A percentile compares a stretch with the other conserved stretches of the same genome.
Conservation (phyloP, 2,797 vertebrate genomes). For the Stomatorhinus walkeri region DNA sequence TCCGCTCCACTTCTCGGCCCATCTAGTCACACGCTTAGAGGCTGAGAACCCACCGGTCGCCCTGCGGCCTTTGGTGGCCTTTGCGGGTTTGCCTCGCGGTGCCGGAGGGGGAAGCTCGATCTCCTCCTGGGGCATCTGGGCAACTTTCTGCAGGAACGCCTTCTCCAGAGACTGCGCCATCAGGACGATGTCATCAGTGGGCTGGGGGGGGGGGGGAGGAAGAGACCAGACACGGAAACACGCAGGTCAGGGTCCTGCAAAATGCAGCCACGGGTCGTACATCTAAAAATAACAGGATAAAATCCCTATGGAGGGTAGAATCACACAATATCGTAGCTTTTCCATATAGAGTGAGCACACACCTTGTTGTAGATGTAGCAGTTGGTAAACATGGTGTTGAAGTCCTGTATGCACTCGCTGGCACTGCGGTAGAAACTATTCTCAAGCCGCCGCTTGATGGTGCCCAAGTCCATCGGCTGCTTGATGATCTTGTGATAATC, state of each 20-base stretch:
- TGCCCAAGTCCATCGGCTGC: slow-evolving; percentile 92
- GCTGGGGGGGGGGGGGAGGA: slow-evolving; percentile 48
- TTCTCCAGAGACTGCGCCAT: slow-evolving; percentile 95
- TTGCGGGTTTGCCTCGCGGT: slow-evolving; percentile 70
- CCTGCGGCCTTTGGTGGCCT: slow-evolving; percentile 64
- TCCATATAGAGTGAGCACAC: slow-evolving; percentile 7
- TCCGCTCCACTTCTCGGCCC: not conserved
- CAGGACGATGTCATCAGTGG: slow-evolving; percentile 85
- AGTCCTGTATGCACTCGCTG: slow-evolving; percentile 90
- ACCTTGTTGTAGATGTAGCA: slow-evolving; percentile 98
- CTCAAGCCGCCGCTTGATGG: slow-evolving; percentile 82
- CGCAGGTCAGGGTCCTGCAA: not conserved
- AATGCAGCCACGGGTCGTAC: not conserved
- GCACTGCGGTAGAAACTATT: slow-evolving; percentile 83
- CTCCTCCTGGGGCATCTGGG: slow-evolving; percentile 89
- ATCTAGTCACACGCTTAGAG: not conserved
- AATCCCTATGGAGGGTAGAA: not conserved
- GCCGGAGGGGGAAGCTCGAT: slow-evolving; percentile 71
- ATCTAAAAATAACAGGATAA: not conserved
- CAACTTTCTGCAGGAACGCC: slow-evolving; percentile 88
- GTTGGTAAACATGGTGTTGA: slow-evolving; percentile 97
- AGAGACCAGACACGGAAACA: not conserved
- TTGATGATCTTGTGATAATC: slow-evolving; percentile 97
- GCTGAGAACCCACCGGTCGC: slow-evolving; percentile 40
- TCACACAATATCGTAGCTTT: not conserved